phyloP scores from a whole-genome alignment of 2,113 vertebrate genomes.

The Sylvia atricapilla region DNA sequence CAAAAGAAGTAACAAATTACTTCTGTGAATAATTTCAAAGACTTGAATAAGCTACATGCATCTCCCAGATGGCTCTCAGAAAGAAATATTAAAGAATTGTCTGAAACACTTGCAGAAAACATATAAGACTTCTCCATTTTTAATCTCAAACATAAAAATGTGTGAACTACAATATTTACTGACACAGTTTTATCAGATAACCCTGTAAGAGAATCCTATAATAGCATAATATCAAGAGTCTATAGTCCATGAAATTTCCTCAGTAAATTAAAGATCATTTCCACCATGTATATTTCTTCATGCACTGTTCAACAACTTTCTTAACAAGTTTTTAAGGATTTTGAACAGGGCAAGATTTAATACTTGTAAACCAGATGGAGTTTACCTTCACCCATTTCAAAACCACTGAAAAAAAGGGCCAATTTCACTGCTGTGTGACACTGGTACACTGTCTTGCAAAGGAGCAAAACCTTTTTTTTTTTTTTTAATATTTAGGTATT shows the following conservation, averaged over 20 bases:
- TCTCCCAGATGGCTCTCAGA: slow-evolving; percentile 36
- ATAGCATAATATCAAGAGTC: background rate
- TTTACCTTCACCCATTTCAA: background rate
- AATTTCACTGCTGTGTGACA: background rate
- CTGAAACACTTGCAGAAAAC: slow-evolving; percentile 28
- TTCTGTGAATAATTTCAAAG: slow-evolving; percentile 67
- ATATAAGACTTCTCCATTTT: background rate
- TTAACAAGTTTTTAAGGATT: background rate
- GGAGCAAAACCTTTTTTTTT: background rate
- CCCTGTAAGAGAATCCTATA: slow-evolving; percentile 3
- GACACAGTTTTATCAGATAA: background rate
- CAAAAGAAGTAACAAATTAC: slow-evolving; percentile 56
- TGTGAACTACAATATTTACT: slow-evolving; percentile 46
- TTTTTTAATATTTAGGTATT: background rate
- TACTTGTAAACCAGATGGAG: background rate
- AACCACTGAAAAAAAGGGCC: background rate
- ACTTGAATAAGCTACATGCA: slow-evolving; percentile 27
- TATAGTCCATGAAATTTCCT: background rate
- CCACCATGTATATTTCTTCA: background rate
- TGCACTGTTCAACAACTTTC: background rate
- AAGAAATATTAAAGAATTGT: slow-evolving; percentile 9
- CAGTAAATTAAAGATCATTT: background rate
- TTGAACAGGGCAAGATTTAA: background rate
- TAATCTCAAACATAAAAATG: slow-evolving; percentile 28
- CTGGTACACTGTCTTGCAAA: background rate